Base-by-base conservation (phyloP, 2,113 vertebrate species). In the Noturus placidus region DNA sequence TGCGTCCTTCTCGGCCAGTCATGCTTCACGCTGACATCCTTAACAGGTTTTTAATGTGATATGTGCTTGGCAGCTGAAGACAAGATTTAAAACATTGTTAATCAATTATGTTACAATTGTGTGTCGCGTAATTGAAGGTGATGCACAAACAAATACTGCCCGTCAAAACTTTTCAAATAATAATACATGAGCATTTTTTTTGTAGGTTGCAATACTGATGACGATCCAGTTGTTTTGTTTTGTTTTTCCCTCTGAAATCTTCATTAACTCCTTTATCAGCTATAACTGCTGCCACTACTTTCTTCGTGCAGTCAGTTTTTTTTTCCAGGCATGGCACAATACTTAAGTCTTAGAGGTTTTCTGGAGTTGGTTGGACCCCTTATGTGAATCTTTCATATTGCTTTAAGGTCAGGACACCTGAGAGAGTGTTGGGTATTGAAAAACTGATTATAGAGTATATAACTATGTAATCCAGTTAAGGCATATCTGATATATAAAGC, bases 401-500 rank as follows among this genome's bases (percentile, higher is more conserved):
- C 20, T 80, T 79, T 57, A 80, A 57, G 33, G 56, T 82, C 11
- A 42, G 11, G 56, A 82, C 52, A 57, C 7, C 50, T 56, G 50
- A 56, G n/a, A 79, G n/a, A 88, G 89, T 89, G 89, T 84, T 86
- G 86, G 88, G 89, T 81, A 65, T 85, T 83, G 79, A 89, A 92
- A 93, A 90, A 92, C 92, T 89, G 79, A 91, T 72, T 61, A 9
- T 38, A 22, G 54, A 35, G 30, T 30, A n/a, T 93, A 57, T 80
- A 67, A 61, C 13, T 33, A 70, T 56, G 52, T 79, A 94, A 93
- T 93, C 92, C 89, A 84, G 91, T 94, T 92, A 91, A 88, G 86
- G 89, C 88, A 77, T 87, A 54, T 94, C 91, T 92, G 93, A 94
- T 94, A 52, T 86, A 90, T 84, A 83, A 88, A 83, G 65, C 91